Evolutionary conservation across 2,888 invertebrate genomes (phyloP).

Genomic region (Lacanobia oleracea): DNA sequence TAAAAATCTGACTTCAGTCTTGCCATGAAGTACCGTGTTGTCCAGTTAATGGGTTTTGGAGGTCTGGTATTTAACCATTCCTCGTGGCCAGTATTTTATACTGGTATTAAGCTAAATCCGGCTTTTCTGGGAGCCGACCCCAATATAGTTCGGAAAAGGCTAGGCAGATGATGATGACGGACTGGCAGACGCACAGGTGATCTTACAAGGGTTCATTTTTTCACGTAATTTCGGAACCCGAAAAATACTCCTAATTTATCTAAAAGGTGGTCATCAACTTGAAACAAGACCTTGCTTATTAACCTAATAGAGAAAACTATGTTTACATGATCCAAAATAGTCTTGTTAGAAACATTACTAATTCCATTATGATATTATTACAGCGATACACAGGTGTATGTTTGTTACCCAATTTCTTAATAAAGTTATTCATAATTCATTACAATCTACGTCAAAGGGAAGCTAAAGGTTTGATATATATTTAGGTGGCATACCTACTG

Average conservation of each 20-base stretch:
- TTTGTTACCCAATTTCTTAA: not conserved
- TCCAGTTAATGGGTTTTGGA: no score
- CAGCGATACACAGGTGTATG: constrained; percentile 14
- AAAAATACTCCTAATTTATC: not conserved
- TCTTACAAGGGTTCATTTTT: no score
- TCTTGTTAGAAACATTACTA: not conserved
- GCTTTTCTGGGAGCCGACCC: no score
- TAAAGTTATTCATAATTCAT: constrained; percentile 21
- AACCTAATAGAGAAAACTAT: constrained; percentile 6
- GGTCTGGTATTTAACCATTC: no score
- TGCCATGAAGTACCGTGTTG: no score
- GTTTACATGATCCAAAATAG: not conserved
- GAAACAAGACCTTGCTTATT: constrained; percentile 13
- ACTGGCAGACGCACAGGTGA: no score
- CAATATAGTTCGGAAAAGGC: no score
- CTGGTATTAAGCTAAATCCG: no score
- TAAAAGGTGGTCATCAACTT: constrained; percentile 20
- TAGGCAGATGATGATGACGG: no score
- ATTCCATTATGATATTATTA: constrained; percentile 38
- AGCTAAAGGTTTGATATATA: not conserved
- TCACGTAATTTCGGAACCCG: no score
- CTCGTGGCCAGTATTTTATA: no score
- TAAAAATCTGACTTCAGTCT: no score
- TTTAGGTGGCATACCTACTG: not conserved
- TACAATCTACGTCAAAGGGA: not conserved